Conservation (phyloP, 37 sponge, comb jelly and placozoan species). For the Tethya wilhelma region DNA sequence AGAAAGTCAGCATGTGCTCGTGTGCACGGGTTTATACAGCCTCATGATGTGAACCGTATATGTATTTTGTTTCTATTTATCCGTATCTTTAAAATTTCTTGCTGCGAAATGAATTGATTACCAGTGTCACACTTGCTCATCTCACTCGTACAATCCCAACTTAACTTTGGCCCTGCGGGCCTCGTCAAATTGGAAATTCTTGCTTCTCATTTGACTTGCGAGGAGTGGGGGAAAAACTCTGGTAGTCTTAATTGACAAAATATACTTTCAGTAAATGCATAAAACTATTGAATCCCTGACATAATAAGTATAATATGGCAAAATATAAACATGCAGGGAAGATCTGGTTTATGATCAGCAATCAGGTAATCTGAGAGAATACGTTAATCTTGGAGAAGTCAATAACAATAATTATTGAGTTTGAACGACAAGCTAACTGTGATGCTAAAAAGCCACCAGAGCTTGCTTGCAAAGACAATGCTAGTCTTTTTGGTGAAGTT, state of each 20-base stretch:
- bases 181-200: too few species aligned
- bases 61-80: too few species aligned
- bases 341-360: constrained; percentile 8
- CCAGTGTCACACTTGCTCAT: too few species aligned
- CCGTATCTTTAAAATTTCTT: too few species aligned
- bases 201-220: background rate
- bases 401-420: background rate
- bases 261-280: background rate
- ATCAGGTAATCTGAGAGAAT: background rate
- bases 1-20: too few species aligned
- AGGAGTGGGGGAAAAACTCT: background rate
- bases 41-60: too few species aligned
- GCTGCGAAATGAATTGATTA: too few species aligned
- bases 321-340: background rate
- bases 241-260: background rate
- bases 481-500: background rate
- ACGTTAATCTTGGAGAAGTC: background rate
- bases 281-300: background rate
- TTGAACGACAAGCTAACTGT: background rate
- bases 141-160: too few species aligned
- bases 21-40: too few species aligned
- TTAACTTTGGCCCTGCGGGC: too few species aligned
- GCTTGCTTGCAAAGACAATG: background rate
- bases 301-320: background rate
- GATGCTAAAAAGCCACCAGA: background rate